Evolutionary conservation across 2,113 vertebrate species (phyloP), one percentile per base, ranked within the genome.

Genomic region (Malurus alboscapulatus): DNA sequence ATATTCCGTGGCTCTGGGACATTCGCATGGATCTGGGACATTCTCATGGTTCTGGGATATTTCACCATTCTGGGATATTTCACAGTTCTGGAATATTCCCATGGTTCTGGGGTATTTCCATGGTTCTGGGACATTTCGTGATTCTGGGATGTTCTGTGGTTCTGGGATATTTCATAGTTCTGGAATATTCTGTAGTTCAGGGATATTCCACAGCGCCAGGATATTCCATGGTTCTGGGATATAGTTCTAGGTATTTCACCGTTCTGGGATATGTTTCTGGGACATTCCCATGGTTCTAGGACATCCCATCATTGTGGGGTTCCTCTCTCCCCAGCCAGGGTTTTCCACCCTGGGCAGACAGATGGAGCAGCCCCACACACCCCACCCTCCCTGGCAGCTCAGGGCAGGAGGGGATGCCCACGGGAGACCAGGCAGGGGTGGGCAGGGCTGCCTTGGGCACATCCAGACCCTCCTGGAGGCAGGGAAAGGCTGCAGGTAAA

Each of bases 401-500:
- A 1, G 10, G 9, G 53, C 63, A 36, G 45, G 16, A 13, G 36
- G 32, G 48, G 65, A 4, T 45, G 30, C 14, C 40, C 65, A 10
- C 0, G 1, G 25, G 16, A 18, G 12, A 24, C 22, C 34, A 14
- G 0, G 0, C 22, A 4, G 29, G 18, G 59, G 48, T 19, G 76
- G 50, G 47, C 4, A 17, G 50, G 54, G 38, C 38, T 38, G 38
- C 38, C 38, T 38, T 38, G 38, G 38, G 38, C 38, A 38, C 38
- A 38, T 38, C 2, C n/a, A 24, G 45, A 7, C 24, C 48, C 9
- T 29, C 24, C 57, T 17, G 1, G 4, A 32, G 83, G 16, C 34
- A 34, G 30, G 61, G 34, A 25, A 48, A 40, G 5, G 30, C 29
- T 48, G 62, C 17, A 53, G n/a, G 32, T 44, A 65, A 72, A 29